Conservation (phyloP, 1,140 invertebrate species). For the Sitobion miscanthi region DNA sequence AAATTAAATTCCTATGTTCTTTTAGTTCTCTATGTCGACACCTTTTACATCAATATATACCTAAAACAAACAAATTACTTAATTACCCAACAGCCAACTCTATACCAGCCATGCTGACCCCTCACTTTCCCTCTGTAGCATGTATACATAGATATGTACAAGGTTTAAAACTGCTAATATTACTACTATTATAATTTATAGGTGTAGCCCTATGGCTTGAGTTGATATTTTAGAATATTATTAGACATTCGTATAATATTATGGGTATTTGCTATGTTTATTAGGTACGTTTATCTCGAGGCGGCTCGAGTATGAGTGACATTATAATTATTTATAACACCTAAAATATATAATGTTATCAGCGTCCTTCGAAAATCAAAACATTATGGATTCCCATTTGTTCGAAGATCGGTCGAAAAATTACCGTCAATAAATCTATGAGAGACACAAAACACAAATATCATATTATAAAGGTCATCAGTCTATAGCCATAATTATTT, state of each 20-base stretch:
- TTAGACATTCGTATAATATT: not conserved
- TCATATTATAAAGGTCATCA: not conserved
- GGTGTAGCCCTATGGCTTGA: not conserved
- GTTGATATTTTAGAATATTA: not conserved
- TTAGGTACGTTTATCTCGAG: too few relatives aligned
- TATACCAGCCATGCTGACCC: not conserved
- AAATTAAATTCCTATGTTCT: not conserved
- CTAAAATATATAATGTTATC: not conserved
- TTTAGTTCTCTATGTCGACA: not conserved
- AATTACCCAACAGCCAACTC: not conserved
- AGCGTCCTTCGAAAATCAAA: not conserved
- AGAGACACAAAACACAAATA: not conserved
- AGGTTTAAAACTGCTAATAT: not conserved
- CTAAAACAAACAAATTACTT: not conserved
- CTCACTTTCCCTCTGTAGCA: not conserved
- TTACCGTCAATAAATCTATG: not conserved
- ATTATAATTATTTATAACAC: not conserved
- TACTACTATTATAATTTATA: not conserved
- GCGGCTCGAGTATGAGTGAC: too few relatives aligned
- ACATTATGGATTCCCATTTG: not conserved
- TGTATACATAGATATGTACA: not conserved
- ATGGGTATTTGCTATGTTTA: too few relatives aligned
- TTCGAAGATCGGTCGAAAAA: not conserved
- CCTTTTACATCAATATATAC: not conserved
- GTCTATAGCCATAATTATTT: not conserved